Base-by-base conservation (phyloP, 1,140 invertebrate species). In the Ptiloglossa arizonensis region DNA sequence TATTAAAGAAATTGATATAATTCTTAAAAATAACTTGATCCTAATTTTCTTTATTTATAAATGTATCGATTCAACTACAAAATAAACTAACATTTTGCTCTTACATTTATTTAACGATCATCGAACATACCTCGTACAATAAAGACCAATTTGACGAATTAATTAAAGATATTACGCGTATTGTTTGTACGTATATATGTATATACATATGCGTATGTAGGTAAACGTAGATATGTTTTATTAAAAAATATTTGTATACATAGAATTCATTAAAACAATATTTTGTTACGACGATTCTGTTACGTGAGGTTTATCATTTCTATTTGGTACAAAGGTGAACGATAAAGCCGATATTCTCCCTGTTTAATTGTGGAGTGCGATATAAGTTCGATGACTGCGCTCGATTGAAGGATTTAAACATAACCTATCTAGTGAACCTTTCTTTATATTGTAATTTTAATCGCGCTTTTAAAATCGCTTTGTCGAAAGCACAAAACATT, bases 241-340 rank as follows among this genome's bases (percentile, higher is more conserved):
- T 11, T 1, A 2, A 24, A 1, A n/a, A 8, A 9, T 24, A 24
- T 52, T 22, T 9, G 50, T 52, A 8, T n/a, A n/a, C n/a, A n/a
- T n/a, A 6, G 4, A 22, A 59, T 44, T 57, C 6, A 24, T 44
- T n/a, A 11, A 11, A 60, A 56, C 15, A 66, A 19, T 41, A 46
- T 15, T 0, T 8, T 17, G 9, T n/a, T 3, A 9, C 41, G 56
- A 5, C 15, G 29, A 56, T 56, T 29, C 54, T 38, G 17, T 68
- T 17, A 68, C n/a, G 29, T 48, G n/a, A n/a, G 41, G 41, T 52
- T 76, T 76, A 76, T 76, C 56, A 17, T 11, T 60, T 17, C 1
- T 29, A 13, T 62, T 52, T 60, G 17, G 35, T 69, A 41, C 24
- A 69, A 68, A 76, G 41, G 52, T 67, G 63, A 57, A 9, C 52